These are phyloP conservation scores for Cryptomyrus ogoouensis DNA, from an alignment of 2,113 vertebrate species.

Conservation along the genomic window DNA sequence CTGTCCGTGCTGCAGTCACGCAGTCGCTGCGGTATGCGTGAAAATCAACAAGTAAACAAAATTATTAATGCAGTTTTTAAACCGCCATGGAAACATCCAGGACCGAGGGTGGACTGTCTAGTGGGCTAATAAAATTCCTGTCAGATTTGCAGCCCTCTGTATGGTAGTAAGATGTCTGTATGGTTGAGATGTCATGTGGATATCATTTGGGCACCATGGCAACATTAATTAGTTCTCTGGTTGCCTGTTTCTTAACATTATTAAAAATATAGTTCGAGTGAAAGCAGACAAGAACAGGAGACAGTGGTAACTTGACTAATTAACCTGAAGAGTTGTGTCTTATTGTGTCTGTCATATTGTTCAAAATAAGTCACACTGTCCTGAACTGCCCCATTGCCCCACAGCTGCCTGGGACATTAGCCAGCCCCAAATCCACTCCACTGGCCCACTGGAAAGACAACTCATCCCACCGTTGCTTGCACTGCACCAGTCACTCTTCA, in stretches of 20 bases:
- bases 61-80: background rate
- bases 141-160: background rate
- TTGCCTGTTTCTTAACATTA: background rate
- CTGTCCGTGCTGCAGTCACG: background rate
- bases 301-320: background rate
- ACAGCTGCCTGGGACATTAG: background rate
- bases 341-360: background rate
- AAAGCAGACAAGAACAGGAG: background rate
- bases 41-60: background rate
- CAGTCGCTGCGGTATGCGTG: background rate
- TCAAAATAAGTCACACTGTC: background rate
- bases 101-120: background rate
- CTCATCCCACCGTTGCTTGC: background rate
- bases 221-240: background rate
- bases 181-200: background rate
- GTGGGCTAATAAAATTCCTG: background rate
- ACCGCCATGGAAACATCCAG: background rate
- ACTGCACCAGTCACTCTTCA: background rate
- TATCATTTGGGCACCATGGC: background rate
- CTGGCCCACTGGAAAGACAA: slow-evolving; percentile 26
- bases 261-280: background rate
- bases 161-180: background rate
- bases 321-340: background rate
- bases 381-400: background rate
- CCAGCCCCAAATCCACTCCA: slow-evolving; percentile 37